phyloP scores from a whole-genome alignment of 2,888 invertebrate genomes.

The Oscheius sp. region DNA sequence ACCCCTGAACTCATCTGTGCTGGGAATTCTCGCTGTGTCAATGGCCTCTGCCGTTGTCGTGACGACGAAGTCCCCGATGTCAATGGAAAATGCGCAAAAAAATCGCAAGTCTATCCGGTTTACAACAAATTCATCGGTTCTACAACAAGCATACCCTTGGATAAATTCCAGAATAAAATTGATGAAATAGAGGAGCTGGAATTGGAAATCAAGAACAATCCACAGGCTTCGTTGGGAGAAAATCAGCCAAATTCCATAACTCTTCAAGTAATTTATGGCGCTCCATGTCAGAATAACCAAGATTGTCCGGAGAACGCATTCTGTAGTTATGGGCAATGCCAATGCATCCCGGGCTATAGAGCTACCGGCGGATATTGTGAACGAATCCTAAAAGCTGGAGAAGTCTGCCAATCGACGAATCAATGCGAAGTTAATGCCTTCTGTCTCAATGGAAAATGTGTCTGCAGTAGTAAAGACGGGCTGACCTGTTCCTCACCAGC shows the following conservation, averaged over 20 bases:
- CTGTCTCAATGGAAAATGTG: constrained; percentile 53
- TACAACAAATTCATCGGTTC: constrained; percentile 31
- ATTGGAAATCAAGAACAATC: constrained; percentile 47
- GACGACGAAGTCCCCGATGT: constrained; percentile 56
- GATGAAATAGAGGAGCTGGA: constrained; percentile 51
- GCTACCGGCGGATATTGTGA: constrained; percentile 57
- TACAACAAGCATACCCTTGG: constrained; percentile 36
- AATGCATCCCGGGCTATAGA: constrained; percentile 65
- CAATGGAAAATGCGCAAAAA: constrained; percentile 61
- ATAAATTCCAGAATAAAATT: constrained; percentile 42
- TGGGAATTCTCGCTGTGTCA: constrained; percentile 54
- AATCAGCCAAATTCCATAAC: constrained; percentile 22
- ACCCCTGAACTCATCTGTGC: constrained; percentile 53
- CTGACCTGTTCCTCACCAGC: constrained; percentile 50
- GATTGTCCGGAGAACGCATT: constrained; percentile 59
- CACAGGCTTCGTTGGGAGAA: constrained; percentile 4
- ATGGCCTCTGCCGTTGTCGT: constrained; percentile 63
- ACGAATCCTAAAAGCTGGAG: constrained; percentile 46
- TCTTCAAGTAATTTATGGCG: constrained; percentile 44
- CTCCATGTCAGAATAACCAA: constrained; percentile 45
- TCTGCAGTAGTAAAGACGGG: constrained; percentile 43
- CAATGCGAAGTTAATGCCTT: constrained; percentile 54
- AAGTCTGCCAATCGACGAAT: constrained; percentile 49
- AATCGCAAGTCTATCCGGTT: constrained; percentile 44
- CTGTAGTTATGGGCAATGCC: constrained; percentile 63